phyloP scores from a whole-genome alignment of 2,888 invertebrate species.

The Chaetogeoica ovagalla region DNA sequence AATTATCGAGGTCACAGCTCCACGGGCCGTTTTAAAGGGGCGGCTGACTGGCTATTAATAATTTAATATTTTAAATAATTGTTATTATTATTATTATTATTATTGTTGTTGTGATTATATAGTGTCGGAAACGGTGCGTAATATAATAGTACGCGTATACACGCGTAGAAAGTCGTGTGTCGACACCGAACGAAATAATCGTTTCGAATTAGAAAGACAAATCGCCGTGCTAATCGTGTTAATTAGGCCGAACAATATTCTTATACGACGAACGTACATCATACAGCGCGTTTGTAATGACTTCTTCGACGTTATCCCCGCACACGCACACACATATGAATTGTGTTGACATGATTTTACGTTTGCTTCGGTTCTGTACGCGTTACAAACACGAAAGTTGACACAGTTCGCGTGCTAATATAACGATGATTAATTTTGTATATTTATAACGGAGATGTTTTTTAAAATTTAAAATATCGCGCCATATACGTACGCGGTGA shows the following conservation, averaged over 20 bases:
- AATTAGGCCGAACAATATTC: neutral
- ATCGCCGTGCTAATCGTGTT: neutral
- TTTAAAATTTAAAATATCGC: too few relatives aligned
- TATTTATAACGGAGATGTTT: too few relatives aligned
- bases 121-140: constrained; percentile 6
- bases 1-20: too few relatives aligned
- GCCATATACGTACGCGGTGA: too few relatives aligned
- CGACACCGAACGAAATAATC: neutral
- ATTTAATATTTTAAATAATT: too few relatives aligned
- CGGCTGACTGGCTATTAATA: too few relatives aligned
- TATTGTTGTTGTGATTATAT: neutral
- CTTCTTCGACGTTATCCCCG: neutral
- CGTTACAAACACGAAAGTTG: neutral
- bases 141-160: neutral
- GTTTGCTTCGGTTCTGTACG: neutral
- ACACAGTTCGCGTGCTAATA: too few relatives aligned
- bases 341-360: too few relatives aligned
- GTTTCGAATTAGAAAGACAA: neutral
- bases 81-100: neutral
- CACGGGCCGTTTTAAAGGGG: too few relatives aligned
- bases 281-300: neutral
- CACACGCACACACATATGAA: neutral
- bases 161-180: constrained; percentile 2
- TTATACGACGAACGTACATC: too few relatives aligned
- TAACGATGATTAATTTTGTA: too few relatives aligned